Evolutionary conservation across 2,888 invertebrate genomes (phyloP), one percentile per base, ranked within the genome.

Genomic region (Diarsia mendica): DNA sequence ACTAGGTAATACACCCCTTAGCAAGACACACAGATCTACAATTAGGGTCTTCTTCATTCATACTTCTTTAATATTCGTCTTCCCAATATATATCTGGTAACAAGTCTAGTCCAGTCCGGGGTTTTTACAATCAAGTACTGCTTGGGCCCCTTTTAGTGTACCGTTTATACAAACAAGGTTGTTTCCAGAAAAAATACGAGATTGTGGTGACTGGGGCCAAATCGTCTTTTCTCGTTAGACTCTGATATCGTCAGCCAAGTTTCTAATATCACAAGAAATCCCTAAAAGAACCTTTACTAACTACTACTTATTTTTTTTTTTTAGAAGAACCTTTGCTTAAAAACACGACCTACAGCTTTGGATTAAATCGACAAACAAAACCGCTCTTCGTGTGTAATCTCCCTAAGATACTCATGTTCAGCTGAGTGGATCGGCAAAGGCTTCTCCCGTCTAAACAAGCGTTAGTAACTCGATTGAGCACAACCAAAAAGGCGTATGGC

Each of bases 391-490:
- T 84, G 84, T 82, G 68, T 75, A 75, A 78, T 75, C 73, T 69
- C 76, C 82, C 82, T 87, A 76, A 91, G 88, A 89, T 86, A 75
- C 83, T 85, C 87, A 79, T 88, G 91, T 83, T 83, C 88, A 86
- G 60, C 84, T 75, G 86, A 87, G 87, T 82, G 83, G 73, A 83
- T 82, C 86, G 87, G 91, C 90, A 91, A 91, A 90, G 90, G 89
- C 88, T 85, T 87, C 84, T 88, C 83, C 77, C 85, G 88, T 83
- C 86, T 89, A 90, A 87, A 89, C 89, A 90, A 89, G 89, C 91
- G 90, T 89, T 87, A 90, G 88, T 93, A 92, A 94, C 91, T 86
- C 89, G 90, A 91, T 93, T 92, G 92, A 89, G 88, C 90, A 88
- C 85, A 86, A 84, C 86, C 85, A 80, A 89, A 88, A 89, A 88